Percentiles rank a stretch among this genome's conserved stretches.
Conservation (phyloP, 2,113 vertebrate genomes). For the Gila orcuttii region DNA sequence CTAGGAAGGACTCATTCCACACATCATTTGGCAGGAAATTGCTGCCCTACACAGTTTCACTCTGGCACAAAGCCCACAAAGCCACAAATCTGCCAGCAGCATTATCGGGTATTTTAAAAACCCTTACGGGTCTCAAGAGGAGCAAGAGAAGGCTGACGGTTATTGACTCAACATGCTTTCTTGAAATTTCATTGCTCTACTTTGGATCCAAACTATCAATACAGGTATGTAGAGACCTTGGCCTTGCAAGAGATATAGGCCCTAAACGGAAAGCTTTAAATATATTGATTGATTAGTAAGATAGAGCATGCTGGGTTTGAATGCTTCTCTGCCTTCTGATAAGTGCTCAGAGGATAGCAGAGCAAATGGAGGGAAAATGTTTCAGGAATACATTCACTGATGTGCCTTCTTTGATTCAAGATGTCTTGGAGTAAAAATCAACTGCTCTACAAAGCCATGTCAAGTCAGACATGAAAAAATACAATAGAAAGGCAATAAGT, state of each 20-base stretch:
- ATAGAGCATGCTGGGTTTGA: conserved; percentile 17
- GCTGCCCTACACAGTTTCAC: conserved; percentile 55
- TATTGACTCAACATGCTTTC: conserved; percentile 58
- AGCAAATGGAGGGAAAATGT: not conserved
- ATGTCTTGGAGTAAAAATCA: not conserved
- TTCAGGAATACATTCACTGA: not conserved
- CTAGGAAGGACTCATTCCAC: conserved; percentile 48
- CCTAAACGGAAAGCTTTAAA: conserved; percentile 36
- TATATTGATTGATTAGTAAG: conserved; percentile 46
- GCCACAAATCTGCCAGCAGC: conserved; percentile 55
- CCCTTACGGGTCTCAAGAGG: conserved; percentile 45
- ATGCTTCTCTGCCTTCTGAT: conserved; percentile 9
- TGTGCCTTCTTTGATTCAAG: not conserved
- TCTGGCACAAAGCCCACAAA: conserved; percentile 26
- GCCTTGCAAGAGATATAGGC: conserved; percentile 50
- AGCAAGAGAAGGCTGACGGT: conserved; percentile 38
- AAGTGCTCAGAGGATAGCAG: not conserved
- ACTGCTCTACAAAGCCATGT: not conserved
- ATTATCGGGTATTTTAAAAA: conserved; percentile 59
- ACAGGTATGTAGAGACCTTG: conserved; percentile 67
- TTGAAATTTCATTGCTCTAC: conserved; percentile 57
- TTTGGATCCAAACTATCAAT: conserved; percentile 57
- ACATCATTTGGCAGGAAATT: conserved; percentile 61
- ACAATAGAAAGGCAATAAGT: not conserved
- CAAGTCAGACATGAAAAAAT: not conserved